Conservation (phyloP, 2,888 invertebrate genomes). For the Onthophagus sagittarius region DNA sequence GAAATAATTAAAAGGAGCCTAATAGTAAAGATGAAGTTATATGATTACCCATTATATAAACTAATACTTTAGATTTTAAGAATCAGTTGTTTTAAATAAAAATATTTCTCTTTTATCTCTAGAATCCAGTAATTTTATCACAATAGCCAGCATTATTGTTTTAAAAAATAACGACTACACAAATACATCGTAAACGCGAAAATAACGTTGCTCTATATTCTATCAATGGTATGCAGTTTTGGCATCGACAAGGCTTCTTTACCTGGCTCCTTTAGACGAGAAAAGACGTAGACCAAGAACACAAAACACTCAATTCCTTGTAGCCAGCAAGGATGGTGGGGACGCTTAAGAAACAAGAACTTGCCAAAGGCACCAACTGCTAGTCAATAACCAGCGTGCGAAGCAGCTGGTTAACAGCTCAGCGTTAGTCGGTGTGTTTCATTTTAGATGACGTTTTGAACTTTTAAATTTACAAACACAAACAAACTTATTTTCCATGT, state of each 20-base stretch:
- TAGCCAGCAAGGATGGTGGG: neutral
- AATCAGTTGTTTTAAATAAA: no score
- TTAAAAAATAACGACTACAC: no score
- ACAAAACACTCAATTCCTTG: neutral
- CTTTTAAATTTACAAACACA: neutral
- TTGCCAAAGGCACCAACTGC: neutral
- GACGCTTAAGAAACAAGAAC: neutral
- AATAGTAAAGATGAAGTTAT: no score
- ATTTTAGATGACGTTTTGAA: neutral
- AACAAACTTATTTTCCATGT: neutral
- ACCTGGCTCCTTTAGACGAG: neutral
- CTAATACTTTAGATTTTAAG: no score
- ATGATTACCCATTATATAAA: no score
- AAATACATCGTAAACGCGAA: no score
- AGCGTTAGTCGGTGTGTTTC: neutral
- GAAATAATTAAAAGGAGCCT: no score
- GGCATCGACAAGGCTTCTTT: neutral
- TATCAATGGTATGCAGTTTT: neutral
- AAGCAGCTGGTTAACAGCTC: neutral
- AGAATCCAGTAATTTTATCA: no score
- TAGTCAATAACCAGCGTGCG: neutral
- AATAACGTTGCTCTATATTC: neutral
- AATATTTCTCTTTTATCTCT: no score
- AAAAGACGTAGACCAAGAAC: neutral
- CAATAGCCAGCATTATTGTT: no score